phyloP scores from a whole-genome alignment of 2,113 vertebrate genomes.

The Aspidoscelis tigris region DNA sequence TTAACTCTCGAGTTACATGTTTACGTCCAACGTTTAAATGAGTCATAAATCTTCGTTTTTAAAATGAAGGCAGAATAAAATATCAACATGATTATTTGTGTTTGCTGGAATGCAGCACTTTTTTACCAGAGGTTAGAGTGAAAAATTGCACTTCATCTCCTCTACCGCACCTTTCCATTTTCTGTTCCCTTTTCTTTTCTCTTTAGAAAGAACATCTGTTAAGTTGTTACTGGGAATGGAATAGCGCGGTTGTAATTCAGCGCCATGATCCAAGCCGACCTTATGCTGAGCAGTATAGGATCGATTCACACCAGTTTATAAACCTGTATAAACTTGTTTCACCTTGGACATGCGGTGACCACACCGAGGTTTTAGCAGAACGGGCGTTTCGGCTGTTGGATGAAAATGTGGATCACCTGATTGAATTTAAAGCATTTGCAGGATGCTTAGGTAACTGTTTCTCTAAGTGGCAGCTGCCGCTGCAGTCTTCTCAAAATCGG shows the following conservation, averaged over 20 bases:
- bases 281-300: conserved; percentile 87
- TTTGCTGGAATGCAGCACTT: background rate
- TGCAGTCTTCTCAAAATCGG: background rate
- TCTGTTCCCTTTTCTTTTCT: accelerated
- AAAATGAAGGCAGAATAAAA: background rate
- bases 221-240: conserved; percentile 89
- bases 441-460: conserved; percentile 82
- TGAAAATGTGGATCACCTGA: conserved; percentile 79
- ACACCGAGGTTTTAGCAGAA: conserved; percentile 82
- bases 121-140: background rate
- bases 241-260: conserved; percentile 42
- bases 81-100: background rate
- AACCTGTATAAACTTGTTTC: conserved; percentile 85
- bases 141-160: background rate
- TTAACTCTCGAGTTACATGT: too few relatives aligned
- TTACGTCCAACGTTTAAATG: too few relatives aligned
- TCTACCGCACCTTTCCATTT: accelerated
- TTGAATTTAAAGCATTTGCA: conserved; percentile 87
- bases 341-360: conserved; percentile 85
- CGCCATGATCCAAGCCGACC: conserved; percentile 79
- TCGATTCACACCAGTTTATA: conserved; percentile 88
- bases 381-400: conserved; percentile 91
- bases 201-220: conserved; percentile 89
- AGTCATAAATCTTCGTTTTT: too few relatives aligned
- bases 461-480: background rate